Evolutionary conservation across 92 coral and sea anemone species (phyloP).

Genomic region (Actinostola sp.): DNA sequence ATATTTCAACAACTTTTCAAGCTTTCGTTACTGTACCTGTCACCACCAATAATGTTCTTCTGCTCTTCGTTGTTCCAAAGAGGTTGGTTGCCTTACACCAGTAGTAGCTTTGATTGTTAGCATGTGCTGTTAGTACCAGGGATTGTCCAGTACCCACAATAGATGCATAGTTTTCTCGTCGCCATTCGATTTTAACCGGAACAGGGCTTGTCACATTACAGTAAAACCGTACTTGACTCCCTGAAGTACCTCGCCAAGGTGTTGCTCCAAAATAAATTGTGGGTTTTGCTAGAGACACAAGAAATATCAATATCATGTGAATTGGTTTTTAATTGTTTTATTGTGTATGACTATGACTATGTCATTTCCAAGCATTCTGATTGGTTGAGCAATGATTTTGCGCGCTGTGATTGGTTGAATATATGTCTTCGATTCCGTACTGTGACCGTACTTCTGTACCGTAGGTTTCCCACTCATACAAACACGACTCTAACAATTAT

Average conservation of each 20-base stretch:
- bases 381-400: too few relatives aligned
- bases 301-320: too few relatives aligned
- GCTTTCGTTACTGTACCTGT: not conserved
- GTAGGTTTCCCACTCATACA: too few relatives aligned
- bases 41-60: not conserved
- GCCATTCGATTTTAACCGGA: not conserved
- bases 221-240: not conserved
- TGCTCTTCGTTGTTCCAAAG: not conserved
- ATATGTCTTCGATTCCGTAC: too few relatives aligned
- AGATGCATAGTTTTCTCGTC: not conserved
- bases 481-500: too few relatives aligned
- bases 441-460: too few relatives aligned
- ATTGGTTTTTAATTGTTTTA: too few relatives aligned
- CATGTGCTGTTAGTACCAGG: not conserved
- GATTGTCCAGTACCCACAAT: not conserved
- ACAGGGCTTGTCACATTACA: constrained; percentile 9
- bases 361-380: too few relatives aligned
- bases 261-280: not conserved
- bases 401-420: too few relatives aligned
- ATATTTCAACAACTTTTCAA: too few relatives aligned
- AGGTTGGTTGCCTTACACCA: constrained; percentile 9
- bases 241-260: not conserved
- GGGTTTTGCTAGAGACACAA: not conserved
- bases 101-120: constrained; percentile 15
- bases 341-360: too few relatives aligned